Percentiles rank a stretch among this genome's conserved stretches.
Conservation (phyloP, 1,140 invertebrate species). For the Solenopsis invicta region DNA sequence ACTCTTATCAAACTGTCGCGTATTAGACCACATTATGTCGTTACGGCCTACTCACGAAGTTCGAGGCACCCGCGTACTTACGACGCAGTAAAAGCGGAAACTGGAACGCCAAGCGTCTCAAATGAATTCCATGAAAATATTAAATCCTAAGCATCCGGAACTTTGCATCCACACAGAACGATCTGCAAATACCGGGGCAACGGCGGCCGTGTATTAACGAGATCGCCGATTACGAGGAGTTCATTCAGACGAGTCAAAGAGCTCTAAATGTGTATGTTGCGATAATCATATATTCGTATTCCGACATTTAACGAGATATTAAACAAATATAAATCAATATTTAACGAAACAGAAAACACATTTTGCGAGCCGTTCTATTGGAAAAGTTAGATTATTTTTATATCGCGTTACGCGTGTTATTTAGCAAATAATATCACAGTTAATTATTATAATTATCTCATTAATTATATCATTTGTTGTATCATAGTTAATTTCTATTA, state of each 20-base stretch:
- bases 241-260: constrained; percentile 30
- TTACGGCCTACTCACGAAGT: constrained; percentile 58
- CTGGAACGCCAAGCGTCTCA: constrained; percentile 46
- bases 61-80: constrained; percentile 46
- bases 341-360: background rate
- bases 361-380: background rate
- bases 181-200: background rate
- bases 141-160: constrained; percentile 36
- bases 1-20: constrained; percentile 58
- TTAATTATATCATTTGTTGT: background rate
- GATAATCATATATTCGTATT: background rate
- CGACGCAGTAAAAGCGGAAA: constrained; percentile 57
- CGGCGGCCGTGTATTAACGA: background rate
- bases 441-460: background rate
- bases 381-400: constrained; percentile 9
- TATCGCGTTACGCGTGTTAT: background rate
- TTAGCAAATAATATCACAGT: background rate
- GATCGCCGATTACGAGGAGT: constrained; percentile 32
- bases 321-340: background rate
- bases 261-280: background rate
- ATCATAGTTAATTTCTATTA: background rate
- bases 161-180: constrained; percentile 31
- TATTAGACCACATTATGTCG: constrained; percentile 61
- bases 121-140: constrained; percentile 58
- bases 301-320: constrained; percentile 1